These are phyloP conservation scores for Mesoclemmys tuberculata DNA, from an alignment of 2,113 vertebrate genomes.

Conservation along the genomic window DNA sequence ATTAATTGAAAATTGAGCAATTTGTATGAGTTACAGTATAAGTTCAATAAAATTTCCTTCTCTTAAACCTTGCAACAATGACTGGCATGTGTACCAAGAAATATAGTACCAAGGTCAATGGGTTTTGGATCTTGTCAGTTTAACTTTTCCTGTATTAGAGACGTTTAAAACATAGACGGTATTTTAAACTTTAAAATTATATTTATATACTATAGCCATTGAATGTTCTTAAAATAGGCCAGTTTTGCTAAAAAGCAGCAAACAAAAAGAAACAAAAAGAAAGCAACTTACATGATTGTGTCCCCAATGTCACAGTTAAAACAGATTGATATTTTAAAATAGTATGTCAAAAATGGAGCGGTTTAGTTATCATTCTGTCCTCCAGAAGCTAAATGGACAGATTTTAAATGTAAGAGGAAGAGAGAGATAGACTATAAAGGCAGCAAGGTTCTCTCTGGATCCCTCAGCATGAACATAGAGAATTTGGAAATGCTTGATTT, in stretches of 20 bases:
- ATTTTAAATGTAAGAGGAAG: neutral
- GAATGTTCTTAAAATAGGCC: neutral
- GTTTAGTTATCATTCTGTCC: neutral
- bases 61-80: neutral
- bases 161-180: neutral
- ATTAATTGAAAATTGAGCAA: conserved; percentile 55
- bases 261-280: neutral
- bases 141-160: neutral
- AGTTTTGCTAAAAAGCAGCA: neutral
- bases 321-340: neutral
- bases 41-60: conserved; percentile 9
- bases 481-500: conserved; percentile 23
- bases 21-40: conserved; percentile 9
- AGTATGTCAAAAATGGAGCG: neutral
- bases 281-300: neutral
- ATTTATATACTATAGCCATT: accelerated
- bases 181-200: neutral
- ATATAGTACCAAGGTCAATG: neutral
- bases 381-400: neutral
- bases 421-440: neutral
- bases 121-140: neutral
- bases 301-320: neutral
- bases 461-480: neutral
- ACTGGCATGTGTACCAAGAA: neutral
- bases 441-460: neutral